phyloP scores from a whole-genome alignment of 2,797 vertebrate genomes.

The Bucorvus abyssinicus region DNA sequence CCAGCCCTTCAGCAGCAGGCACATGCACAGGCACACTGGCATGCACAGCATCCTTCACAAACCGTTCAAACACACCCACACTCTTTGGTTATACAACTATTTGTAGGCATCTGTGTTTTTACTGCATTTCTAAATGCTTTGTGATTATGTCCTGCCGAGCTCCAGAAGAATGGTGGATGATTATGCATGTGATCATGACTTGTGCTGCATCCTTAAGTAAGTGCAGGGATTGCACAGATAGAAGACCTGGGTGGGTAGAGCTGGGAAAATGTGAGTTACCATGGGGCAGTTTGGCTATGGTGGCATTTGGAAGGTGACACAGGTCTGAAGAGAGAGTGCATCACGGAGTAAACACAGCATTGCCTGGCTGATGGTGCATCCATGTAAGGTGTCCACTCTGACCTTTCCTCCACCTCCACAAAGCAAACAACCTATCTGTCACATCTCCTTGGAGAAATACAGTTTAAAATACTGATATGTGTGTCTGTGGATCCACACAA shows the following conservation, averaged over 20 bases:
- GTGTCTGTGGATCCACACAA: not conserved
- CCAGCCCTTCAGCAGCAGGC: not conserved
- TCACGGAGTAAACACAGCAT: not conserved
- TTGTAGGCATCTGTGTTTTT: not conserved
- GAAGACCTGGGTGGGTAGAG: not conserved
- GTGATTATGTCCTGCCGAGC: not conserved
- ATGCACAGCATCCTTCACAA: not conserved
- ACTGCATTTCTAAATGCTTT: not conserved
- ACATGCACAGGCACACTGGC: fast-evolving
- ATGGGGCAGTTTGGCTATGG: not conserved
- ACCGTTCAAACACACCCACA: fast-evolving
- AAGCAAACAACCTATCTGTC: not conserved
- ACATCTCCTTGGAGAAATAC: not conserved
- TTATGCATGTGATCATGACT: not conserved
- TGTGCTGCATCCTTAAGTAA: not conserved
- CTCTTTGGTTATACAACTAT: not conserved
- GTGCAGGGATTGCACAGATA: not conserved
- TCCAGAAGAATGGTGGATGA: not conserved
- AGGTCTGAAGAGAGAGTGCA: not conserved
- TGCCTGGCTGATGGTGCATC: not conserved
- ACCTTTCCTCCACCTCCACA: not conserved
- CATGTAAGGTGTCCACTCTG: not conserved
- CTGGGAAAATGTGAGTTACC: not conserved
- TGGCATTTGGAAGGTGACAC: not conserved
- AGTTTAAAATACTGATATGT: not conserved